A percentile compares a stretch with the other conserved stretches of the same genome.
Conservation (phyloP, 2,888 invertebrate species). For the Molanna angustata region DNA sequence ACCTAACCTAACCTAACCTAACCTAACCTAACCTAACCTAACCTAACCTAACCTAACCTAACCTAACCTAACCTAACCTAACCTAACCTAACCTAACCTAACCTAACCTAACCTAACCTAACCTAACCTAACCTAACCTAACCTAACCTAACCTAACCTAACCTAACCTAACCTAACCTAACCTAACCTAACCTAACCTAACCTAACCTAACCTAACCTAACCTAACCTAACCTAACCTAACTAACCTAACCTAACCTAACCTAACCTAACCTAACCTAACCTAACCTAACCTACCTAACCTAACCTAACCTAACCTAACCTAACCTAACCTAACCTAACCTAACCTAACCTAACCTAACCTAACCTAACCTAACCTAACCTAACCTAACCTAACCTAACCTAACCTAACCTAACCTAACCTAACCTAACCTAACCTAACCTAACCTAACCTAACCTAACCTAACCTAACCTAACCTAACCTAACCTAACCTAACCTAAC, state of each 20-base stretch:
- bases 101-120: slow-evolving; percentile 30
- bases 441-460: slow-evolving; percentile 9
- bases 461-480: slow-evolving; percentile 6
- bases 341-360: slow-evolving; percentile 30
- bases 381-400: slow-evolving; percentile 29
- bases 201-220: slow-evolving; percentile 29
- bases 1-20: slow-evolving; percentile 26
- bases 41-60: slow-evolving; percentile 23
- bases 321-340: slow-evolving; percentile 8
- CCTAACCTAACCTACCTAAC: too few relatives aligned
- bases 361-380: slow-evolving; percentile 31
- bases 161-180: slow-evolving; percentile 12
- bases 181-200: slow-evolving; percentile 31
- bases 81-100: slow-evolving; percentile 24
- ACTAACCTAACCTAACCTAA: slow-evolving; percentile 32
- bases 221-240: slow-evolving; percentile 21
- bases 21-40: slow-evolving; percentile 27
- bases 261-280: slow-evolving; percentile 26
- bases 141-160: slow-evolving; percentile 27
- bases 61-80: slow-evolving; percentile 33
- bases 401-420: slow-evolving; percentile 10
- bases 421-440: slow-evolving; percentile 9
- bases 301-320: slow-evolving; percentile 25
- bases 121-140: slow-evolving; percentile 28
- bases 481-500: slow-evolving; percentile 9